Percentiles rank a stretch among this genome's conserved stretches.
These are phyloP conservation scores for Hydroisotoma schaefferi DNA, from an alignment of 2,888 invertebrate genomes.

Conservation along the genomic window DNA sequence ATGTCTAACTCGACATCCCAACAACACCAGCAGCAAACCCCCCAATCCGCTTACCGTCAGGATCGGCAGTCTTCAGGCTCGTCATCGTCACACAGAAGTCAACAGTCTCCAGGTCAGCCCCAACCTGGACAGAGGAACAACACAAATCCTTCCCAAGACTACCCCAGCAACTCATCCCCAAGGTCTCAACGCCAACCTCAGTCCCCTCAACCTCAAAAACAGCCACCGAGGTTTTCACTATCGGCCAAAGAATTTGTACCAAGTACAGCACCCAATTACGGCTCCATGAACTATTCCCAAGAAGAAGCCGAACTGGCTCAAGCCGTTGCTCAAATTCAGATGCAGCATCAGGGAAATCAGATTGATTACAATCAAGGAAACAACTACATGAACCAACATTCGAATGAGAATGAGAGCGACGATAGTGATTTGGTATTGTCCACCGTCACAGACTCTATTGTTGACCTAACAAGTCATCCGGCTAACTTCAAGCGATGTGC, in stretches of 20 bases:
- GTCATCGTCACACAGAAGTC: no score
- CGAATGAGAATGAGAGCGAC: slow-evolving; percentile 5
- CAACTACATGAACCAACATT: neutral
- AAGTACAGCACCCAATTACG: neutral
- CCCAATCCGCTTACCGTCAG: neutral
- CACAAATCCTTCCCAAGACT: no score
- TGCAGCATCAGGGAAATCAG: slow-evolving; percentile 13
- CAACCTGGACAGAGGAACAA: neutral
- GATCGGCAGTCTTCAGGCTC: neutral
- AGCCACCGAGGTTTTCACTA: slow-evolving; percentile 23
- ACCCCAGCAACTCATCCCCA: no score
- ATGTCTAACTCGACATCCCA: neutral
- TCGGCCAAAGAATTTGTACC: slow-evolving; percentile 42
- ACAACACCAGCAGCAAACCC: slow-evolving; percentile 6
- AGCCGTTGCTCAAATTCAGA: slow-evolving; percentile 35
- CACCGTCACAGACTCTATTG: slow-evolving; percentile 42
- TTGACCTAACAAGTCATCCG: slow-evolving; percentile 33
- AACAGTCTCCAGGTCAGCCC: neutral
- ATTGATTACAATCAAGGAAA: neutral
- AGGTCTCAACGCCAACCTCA: no score
- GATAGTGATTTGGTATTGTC: slow-evolving; percentile 35
- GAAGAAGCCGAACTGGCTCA: slow-evolving; percentile 21
- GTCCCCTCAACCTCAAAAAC: neutral
- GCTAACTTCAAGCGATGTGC: slow-evolving; percentile 38
- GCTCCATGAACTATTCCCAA: slow-evolving; percentile 17